phyloP scores from a whole-genome alignment of 2,113 vertebrate species.

The Anthoscopus minutus region DNA sequence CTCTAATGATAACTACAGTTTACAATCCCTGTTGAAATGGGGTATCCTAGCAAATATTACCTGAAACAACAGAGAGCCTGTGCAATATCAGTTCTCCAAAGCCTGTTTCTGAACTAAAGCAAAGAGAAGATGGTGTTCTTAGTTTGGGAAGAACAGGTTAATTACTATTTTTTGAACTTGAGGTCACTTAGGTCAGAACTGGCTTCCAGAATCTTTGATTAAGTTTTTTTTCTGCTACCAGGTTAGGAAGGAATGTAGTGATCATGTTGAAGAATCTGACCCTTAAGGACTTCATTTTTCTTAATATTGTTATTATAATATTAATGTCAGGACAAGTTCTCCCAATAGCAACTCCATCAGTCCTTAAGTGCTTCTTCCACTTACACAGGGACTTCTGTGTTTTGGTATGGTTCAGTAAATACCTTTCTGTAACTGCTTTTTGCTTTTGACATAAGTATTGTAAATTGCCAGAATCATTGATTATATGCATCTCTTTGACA shows the following conservation, averaged over 20 bases:
- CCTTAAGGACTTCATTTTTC: background rate
- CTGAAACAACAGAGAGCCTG: background rate
- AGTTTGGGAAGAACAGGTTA: background rate
- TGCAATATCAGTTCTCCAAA: background rate
- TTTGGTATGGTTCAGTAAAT: background rate
- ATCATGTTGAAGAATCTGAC: background rate
- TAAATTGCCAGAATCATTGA: background rate
- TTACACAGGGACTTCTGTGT: background rate
- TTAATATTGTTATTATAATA: background rate
- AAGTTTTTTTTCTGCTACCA: background rate
- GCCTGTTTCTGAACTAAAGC: background rate
- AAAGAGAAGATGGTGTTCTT: background rate
- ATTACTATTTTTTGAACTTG: background rate
- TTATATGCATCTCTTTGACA: background rate
- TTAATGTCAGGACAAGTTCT: background rate
- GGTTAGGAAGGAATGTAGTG: background rate
- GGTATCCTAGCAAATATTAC: background rate
- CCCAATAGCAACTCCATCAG: background rate
- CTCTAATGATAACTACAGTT: background rate
- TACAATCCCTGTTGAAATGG: background rate
- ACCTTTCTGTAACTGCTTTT: background rate
- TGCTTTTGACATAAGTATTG: background rate
- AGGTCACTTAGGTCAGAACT: background rate
- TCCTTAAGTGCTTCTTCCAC: background rate
- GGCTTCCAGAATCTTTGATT: background rate